Conservation (phyloP, 2,113 vertebrate species). For the Camelus dromedarius region DNA sequence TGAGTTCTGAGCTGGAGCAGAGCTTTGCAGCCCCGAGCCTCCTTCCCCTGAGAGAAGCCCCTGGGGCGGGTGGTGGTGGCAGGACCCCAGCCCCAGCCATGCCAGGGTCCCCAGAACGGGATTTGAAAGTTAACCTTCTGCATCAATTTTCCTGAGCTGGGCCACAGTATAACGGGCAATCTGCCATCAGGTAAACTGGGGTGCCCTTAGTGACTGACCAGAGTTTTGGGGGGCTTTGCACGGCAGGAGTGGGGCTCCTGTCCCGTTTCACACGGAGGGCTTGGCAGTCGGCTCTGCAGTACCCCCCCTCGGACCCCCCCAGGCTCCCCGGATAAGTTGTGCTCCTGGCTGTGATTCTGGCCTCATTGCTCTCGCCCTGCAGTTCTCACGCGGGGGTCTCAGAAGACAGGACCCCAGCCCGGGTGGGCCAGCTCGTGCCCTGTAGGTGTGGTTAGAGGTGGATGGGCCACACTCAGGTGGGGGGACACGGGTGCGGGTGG, state of each 20-base stretch:
- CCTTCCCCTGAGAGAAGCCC: background rate
- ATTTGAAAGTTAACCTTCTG: background rate
- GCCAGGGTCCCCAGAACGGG: background rate
- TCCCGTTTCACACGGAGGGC: background rate
- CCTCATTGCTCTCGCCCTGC: background rate
- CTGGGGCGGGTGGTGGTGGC: no score
- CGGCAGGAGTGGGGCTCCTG: background rate
- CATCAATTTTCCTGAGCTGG: background rate
- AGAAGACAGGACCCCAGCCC: background rate
- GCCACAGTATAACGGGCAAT: background rate
- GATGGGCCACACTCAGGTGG: fast-evolving
- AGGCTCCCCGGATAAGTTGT: background rate
- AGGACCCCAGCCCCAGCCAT: background rate
- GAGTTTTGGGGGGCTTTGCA: no score
- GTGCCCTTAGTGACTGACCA: fast-evolving
- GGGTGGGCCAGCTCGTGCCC: fast-evolving
- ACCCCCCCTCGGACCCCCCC: background rate
- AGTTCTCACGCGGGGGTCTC: background rate
- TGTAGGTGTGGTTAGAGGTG: background rate
- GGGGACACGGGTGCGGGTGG: no score
- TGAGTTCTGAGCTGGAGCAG: background rate
- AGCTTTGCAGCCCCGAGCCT: background rate
- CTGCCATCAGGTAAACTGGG: background rate
- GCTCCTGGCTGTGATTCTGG: background rate
- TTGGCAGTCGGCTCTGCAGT: fast-evolving